Percentiles rank a stretch among this genome's conserved stretches.
These are phyloP conservation scores for Biston betularia DNA, from an alignment of 2,888 invertebrate genomes.

Conservation along the genomic window DNA sequence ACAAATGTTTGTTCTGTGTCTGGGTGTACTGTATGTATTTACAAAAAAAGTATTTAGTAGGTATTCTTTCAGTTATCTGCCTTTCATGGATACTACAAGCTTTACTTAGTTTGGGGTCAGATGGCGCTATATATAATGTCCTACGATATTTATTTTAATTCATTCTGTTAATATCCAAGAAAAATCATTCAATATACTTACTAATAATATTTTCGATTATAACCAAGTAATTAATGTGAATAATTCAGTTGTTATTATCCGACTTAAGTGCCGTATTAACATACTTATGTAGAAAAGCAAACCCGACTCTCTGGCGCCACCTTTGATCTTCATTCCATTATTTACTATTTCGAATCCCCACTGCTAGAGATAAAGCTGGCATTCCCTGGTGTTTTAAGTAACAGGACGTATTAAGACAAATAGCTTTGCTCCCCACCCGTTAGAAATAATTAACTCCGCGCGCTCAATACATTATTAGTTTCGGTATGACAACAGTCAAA, in stretches of 20 bases:
- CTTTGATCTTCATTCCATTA: conserved; percentile 28
- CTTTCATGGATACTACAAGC: too few species aligned
- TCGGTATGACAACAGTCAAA: background rate
- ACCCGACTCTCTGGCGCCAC: conserved; percentile 25
- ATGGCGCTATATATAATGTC: too few species aligned
- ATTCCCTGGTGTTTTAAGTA: conserved; percentile 35
- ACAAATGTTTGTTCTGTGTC: too few species aligned
- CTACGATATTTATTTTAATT: too few species aligned
- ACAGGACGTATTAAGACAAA: conserved; percentile 35
- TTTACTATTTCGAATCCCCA: conserved; percentile 25
- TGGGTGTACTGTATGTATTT: too few species aligned
- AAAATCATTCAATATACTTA: too few species aligned
- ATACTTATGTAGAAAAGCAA: conserved; percentile 18
- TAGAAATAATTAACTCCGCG: conserved; percentile 12
- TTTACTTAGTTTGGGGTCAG: too few species aligned
- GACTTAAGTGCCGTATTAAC: conserved; percentile 6
- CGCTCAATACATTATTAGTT: conserved; percentile 7
- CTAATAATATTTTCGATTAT: too few species aligned
- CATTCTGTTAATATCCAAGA: too few species aligned
- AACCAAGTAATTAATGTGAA: background rate
- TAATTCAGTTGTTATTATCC: background rate
- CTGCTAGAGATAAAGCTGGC: conserved; percentile 29
- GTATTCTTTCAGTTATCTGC: too few species aligned
- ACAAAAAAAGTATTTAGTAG: too few species aligned
- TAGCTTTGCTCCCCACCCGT: conserved; percentile 19